Conservation (phyloP, 2,888 invertebrate species). For the Cerastis leucographa region DNA sequence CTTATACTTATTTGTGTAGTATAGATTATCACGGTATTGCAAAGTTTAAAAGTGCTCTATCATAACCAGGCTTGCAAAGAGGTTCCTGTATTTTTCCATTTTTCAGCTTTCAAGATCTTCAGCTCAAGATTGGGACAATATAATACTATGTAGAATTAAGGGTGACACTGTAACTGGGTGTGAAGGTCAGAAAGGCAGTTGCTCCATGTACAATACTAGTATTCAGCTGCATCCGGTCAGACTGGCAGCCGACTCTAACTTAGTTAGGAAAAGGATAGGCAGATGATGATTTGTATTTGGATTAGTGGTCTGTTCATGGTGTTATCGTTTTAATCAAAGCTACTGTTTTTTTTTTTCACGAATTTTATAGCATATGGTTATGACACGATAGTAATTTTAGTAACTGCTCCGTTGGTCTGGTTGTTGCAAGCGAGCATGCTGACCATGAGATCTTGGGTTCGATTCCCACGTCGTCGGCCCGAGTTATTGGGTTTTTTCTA, state of each 20-base stretch:
- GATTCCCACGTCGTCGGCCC: too few relatives aligned
- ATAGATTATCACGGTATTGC: constrained; percentile 51
- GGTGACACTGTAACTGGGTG: not conserved
- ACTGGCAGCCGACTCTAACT: not conserved
- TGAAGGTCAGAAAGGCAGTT: not conserved
- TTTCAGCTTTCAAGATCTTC: constrained; percentile 40
- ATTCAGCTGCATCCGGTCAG: not conserved
- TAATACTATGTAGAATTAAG: not conserved
- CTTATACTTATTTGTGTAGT: constrained; percentile 38
- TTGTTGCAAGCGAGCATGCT: too few relatives aligned
- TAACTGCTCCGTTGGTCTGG: too few relatives aligned
- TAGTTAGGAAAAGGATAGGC: not conserved
- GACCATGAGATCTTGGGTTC: too few relatives aligned
- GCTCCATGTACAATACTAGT: not conserved
- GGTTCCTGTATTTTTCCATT: constrained; percentile 24
- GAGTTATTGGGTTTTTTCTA: too few relatives aligned
- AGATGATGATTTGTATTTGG: not conserved
- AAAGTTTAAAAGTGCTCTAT: constrained; percentile 54
- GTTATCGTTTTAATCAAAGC: too few relatives aligned
- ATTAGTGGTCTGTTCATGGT: too few relatives aligned
- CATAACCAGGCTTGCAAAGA: constrained; percentile 50
- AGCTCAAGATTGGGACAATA: not conserved
- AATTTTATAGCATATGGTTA: too few relatives aligned
- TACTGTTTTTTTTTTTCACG: too few relatives aligned
- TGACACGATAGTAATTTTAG: too few relatives aligned